These are phyloP conservation scores for Campopleginae sp. DNA, from an alignment of 2,888 invertebrate species.

Conservation along the genomic window DNA sequence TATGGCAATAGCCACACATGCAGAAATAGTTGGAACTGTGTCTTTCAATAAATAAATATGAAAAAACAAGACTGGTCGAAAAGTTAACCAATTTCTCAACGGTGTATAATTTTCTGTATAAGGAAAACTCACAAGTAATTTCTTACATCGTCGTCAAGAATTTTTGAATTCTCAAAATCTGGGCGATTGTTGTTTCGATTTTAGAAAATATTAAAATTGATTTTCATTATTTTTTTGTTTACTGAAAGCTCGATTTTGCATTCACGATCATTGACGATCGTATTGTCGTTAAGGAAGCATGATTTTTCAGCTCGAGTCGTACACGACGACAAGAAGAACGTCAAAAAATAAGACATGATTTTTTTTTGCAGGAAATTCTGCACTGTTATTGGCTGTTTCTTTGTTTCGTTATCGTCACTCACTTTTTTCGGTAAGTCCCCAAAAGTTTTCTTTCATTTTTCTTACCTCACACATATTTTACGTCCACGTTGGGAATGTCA, in stretches of 20 bases:
- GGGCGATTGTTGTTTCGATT: background rate
- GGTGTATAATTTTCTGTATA: background rate
- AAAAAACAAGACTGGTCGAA: background rate
- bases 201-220: background rate
- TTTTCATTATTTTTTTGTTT: background rate
- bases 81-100: background rate
- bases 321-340: background rate
- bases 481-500: background rate
- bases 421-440: slow-evolving; percentile 52
- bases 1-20: background rate
- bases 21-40: background rate
- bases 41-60: background rate
- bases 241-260: background rate
- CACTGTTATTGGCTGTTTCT: slow-evolving; percentile 45
- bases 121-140: background rate
- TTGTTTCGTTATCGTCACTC: slow-evolving; percentile 44
- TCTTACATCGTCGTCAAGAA: background rate
- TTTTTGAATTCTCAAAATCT: too few relatives aligned
- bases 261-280: background rate
- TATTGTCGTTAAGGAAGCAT: background rate
- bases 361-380: slow-evolving; percentile 59
- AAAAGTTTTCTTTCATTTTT: background rate
- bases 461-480: background rate
- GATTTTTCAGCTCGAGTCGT: background rate
- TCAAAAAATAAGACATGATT: slow-evolving; percentile 25